Base-by-base conservation (phyloP, 2,888 invertebrate species). In the Oscheius onirici region DNA sequence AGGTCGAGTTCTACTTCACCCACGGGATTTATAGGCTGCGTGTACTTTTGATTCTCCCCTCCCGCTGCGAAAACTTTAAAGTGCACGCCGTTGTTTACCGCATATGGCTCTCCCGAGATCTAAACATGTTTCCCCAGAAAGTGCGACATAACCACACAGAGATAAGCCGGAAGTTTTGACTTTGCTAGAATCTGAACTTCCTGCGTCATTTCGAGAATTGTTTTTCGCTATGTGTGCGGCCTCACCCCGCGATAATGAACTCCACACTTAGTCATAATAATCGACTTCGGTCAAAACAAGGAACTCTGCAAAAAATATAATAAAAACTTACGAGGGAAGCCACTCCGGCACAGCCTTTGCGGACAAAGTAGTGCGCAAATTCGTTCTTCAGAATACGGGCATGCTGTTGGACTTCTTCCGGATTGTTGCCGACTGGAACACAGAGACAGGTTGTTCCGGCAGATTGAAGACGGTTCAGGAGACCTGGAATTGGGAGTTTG, bases 381-480 rank as follows among this genome's bases (percentile, higher is more conserved):
- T 61, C 55, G 6, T 22, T 40, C 24, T 70, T 70, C 41, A 70
- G 51, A 28, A 22, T 26, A 6, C 40, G 8, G 22, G 51, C 41
- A 20, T 70, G 51, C 24, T 46, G 61, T n/a, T 43, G 49, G 13
- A 44, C 28, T 43, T 70, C 70, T 26, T 70, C 70, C 43, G 15
- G 28, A 26, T 17, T 54, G 28, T 46, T 54, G 15, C 70, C 70
- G 20, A 54, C 34, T 10, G 70, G 63, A 8, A 70, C 26, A 43
- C 70, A 70, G 28, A 70, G 61, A 70, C 70, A 70, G 10, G 70
- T 54, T 2, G 61, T 22, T 20, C 70, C 63, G 17, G 8, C 13
- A 11, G 20, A 26, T 41, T 55, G 57, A 10, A 68, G 57, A 13
- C 49, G 28, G 20, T 20, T 11, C 46, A 68, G 28, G 41, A 68